A percentile compares a stretch with the other conserved stretches of the same genome.
Conservation (phyloP, 1,140 invertebrate species). For the Bombus sibiricus region DNA sequence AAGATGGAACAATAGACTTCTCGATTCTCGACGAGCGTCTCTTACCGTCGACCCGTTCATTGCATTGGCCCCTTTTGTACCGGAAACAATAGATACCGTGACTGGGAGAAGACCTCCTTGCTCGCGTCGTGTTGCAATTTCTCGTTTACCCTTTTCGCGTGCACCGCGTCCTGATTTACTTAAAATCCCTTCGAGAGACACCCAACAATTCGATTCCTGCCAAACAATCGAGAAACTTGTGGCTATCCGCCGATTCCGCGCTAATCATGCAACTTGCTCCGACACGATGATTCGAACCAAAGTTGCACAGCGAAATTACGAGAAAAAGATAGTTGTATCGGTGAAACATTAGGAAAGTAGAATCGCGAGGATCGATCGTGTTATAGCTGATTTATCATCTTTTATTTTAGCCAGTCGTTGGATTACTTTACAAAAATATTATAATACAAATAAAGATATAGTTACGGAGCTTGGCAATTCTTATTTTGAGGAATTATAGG, state of each 20-base stretch:
- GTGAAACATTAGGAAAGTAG: too few species aligned
- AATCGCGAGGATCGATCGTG: too few species aligned
- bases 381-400: too few species aligned
- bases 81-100: constrained; percentile 30
- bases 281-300: too few species aligned
- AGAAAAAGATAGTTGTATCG: too few species aligned
- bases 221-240: background rate
- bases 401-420: too few species aligned
- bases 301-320: too few species aligned
- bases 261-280: background rate
- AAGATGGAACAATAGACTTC: constrained; percentile 24
- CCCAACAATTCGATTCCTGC: constrained; percentile 9
- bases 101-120: background rate
- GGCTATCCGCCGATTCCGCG: background rate
- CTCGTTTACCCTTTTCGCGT: background rate
- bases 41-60: background rate
- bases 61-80: constrained; percentile 25
- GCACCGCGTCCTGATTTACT: background rate
- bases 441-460: too few species aligned
- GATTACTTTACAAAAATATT: too few species aligned
- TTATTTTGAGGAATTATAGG: too few species aligned
- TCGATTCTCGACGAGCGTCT: constrained; percentile 29
- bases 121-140: too few species aligned
- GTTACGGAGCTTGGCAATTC: too few species aligned
- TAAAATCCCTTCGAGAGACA: background rate